Evolutionary conservation across 2,888 invertebrate genomes (phyloP), one percentile per base, ranked within the genome.

Genomic region (Chymomyza fuscimana): DNA sequence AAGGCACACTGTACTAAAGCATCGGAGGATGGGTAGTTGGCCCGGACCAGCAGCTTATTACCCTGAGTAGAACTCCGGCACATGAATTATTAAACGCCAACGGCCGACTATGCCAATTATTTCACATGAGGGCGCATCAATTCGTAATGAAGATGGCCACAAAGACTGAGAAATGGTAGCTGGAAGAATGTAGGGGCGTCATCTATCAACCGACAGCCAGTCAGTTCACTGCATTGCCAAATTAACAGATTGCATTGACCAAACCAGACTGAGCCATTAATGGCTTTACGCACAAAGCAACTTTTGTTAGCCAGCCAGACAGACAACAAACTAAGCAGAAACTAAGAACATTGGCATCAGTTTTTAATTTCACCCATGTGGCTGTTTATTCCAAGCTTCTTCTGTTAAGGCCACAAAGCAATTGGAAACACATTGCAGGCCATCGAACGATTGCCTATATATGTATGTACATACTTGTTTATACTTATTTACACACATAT

Each of bases 71-170:
- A 22, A 10, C 67, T 69, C 65, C 70, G 10, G 63, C 59, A 63
- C 72, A 80, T 85, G 79, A 86, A 88, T 87, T 88, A 86, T 86
- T 88, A 74, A 85, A 76, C 84, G 73, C 72, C 74, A 72, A 82
- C 85, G 25, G 22, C 29, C 15, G 80, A 78, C 88, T 73, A 73
- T 71, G 78, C 71, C 85, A 86, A 87, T 86, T 86, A 88, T 86
- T 88, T 86, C 85, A 78, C 87, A 80, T 88, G 85, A 81, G 74
- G 76, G 85, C 79, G 72, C 85, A 84, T 87, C 80, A 80, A 80
- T 88, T 74, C 78, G 69, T 76, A 87, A 78, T 74, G 77, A 72
- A 72, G 73, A 70, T 63, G 65, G 52, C 69, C 60, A 56, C 70
- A 69, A 63, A 25, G 16, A 7, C 54, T 54, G 16, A 19, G 32